Conservation (phyloP, 2,888 invertebrate genomes). For the Herminia tarsipennalis region DNA sequence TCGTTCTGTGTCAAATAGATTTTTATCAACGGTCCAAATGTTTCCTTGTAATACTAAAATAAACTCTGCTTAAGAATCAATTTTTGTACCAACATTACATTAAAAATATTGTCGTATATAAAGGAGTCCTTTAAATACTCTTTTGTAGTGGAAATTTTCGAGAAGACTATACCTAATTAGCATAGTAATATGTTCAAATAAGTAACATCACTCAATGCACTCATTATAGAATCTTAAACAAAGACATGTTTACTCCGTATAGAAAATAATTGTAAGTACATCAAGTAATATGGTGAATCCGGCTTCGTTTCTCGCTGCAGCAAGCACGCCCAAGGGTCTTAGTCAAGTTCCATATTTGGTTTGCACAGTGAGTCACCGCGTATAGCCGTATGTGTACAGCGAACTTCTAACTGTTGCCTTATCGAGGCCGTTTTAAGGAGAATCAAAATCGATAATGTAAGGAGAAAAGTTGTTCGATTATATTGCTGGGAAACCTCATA, state of each 20-base stretch:
- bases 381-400: conserved; percentile 39
- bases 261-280: conserved; percentile 31
- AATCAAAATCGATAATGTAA: conserved; percentile 44
- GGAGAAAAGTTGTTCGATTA: conserved; percentile 42
- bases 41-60: conserved; percentile 32
- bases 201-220: too few species aligned
- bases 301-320: conserved; percentile 52
- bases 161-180: too few species aligned
- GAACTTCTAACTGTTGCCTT: conserved; percentile 48
- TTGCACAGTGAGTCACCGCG: conserved; percentile 59
- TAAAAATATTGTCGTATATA: too few species aligned
- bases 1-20: conserved; percentile 41
- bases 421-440: conserved; percentile 54
- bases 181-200: too few species aligned
- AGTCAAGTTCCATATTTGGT: conserved; percentile 65
- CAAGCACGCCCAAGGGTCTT: conserved; percentile 47
- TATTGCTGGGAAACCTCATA: too few species aligned
- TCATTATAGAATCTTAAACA: conserved; percentile 12
- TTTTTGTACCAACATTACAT: too few species aligned
- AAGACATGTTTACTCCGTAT: conserved; percentile 22
- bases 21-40: conserved; percentile 25
- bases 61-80: too few species aligned
- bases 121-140: too few species aligned
- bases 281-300: conserved; percentile 42
- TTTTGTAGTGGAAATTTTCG: too few species aligned